Percentiles rank a stretch among this genome's conserved stretches.
Evolutionary conservation across 2,797 vertebrate genomes (phyloP).

Genomic region (Danio choprae): DNA sequence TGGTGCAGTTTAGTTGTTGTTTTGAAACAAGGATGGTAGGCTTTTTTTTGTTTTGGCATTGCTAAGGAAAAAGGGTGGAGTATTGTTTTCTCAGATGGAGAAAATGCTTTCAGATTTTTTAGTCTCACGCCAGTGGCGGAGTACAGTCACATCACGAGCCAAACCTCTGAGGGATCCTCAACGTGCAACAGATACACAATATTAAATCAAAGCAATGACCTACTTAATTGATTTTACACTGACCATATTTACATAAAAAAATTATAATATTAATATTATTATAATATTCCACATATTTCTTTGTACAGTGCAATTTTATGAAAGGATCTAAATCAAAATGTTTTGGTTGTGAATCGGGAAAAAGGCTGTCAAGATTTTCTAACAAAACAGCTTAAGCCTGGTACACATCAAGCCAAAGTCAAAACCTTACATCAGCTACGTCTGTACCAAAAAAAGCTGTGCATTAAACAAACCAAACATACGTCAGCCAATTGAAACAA

Average conservation of each 20-base stretch:
- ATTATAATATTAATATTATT: too few species aligned
- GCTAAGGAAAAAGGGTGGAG: conserved; percentile 14
- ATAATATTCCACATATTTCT: too few species aligned
- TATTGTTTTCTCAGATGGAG: background rate
- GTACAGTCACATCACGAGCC: background rate
- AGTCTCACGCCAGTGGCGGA: conserved; percentile 21
- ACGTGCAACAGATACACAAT: background rate
- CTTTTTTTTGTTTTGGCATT: background rate
- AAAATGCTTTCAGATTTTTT: conserved; percentile 24
- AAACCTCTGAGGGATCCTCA: background rate
- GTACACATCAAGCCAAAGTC: too few species aligned
- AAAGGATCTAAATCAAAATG: background rate
- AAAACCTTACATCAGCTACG: too few species aligned
- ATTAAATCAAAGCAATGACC: background rate
- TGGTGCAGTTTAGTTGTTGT: conserved; percentile 31
- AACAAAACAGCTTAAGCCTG: background rate
- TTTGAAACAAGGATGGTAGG: background rate
- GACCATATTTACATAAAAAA: background rate
- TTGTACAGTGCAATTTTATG: background rate
- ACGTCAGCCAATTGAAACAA: too few species aligned
- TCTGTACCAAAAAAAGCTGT: too few species aligned
- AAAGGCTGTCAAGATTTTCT: background rate
- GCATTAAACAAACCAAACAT: too few species aligned
- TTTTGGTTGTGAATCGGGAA: background rate
- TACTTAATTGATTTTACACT: background rate